Evolutionary conservation across 64 coral and sea anemone species (phyloP), one percentile per base, ranked within the genome.

Genomic region (Acropora tenuis): DNA sequence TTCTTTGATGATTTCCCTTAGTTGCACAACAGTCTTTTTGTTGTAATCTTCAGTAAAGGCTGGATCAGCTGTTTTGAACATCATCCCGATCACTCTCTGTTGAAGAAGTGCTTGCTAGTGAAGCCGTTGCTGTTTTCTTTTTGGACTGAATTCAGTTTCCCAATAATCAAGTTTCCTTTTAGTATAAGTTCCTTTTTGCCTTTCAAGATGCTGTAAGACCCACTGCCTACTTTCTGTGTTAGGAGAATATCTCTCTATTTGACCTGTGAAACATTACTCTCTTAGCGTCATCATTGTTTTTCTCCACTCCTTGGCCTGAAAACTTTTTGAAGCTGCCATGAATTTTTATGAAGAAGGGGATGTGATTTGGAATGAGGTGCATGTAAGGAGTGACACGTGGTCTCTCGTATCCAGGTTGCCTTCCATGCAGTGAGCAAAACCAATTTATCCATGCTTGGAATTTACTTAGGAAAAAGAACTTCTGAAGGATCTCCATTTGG

Each of bases 81-180:
- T 55, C 52, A 55, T 55, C 53, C 50, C 63, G 55, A 77, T 78
- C 58, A 83, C 63, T 17, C 48, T 83, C 48, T 40, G 80, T 8
- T 17, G 17, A 13, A 43, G 58, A 41, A 47, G 74, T 61, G 77
- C 40, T 43, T 43, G 74, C 43, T 9, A 53, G 60, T 78, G 61
- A 58, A 6, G 20, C 55, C 8, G 7, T 45, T 79, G 43, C 43
- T 88, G 30, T 87, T 88, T 87, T 40, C 85, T 60, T 3, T 48
- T 63, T 44, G 46, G 3, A 43, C 11, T 50, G 2, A 94, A 89
- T 11, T 76, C 78, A 50, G 4, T 10, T 40, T 74, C 48, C 86
- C 78, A 82, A 69, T 89, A 94, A 2, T 94, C 63, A 1, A 80
- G 17, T 6, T 93, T 93, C 42, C 92, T 66, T 76, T 93, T 93